Conservation (phyloP, 1,140 invertebrate genomes). For the Pantala flavescens region DNA sequence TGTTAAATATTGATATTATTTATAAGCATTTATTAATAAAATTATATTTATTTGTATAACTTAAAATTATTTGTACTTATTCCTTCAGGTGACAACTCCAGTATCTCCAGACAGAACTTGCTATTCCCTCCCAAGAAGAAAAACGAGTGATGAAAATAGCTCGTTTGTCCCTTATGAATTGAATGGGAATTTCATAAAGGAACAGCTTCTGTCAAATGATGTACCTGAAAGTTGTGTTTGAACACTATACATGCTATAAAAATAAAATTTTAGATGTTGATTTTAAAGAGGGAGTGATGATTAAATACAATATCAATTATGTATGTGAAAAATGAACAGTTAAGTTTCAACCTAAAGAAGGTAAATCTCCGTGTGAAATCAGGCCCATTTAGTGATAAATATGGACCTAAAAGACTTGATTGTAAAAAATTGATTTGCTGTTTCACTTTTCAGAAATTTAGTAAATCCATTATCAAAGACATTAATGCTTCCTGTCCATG, state of each 20-base stretch:
- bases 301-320: not conserved
- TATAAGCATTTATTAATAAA: too few relatives aligned
- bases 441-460: not conserved
- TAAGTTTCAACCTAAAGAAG: not conserved
- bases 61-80: not conserved
- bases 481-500: not conserved
- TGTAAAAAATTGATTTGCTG: not conserved
- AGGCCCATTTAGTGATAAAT: not conserved
- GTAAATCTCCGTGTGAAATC: not conserved
- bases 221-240: conserved; percentile 15
- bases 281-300: not conserved
- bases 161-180: conserved; percentile 10
- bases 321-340: not conserved
- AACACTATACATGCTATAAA: not conserved
- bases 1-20: too few relatives aligned
- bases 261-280: not conserved
- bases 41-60: too few relatives aligned
- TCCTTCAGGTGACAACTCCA: not conserved
- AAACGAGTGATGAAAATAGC: not conserved
- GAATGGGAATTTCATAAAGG: conserved; percentile 15
- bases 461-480: not conserved
- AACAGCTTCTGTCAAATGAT: not conserved
- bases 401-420: not conserved
- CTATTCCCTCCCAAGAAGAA: not conserved
- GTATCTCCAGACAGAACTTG: not conserved